These are phyloP conservation scores for Acipenser transmontanus DNA, from an alignment of 2,797 vertebrate species.

Conservation along the genomic window DNA sequence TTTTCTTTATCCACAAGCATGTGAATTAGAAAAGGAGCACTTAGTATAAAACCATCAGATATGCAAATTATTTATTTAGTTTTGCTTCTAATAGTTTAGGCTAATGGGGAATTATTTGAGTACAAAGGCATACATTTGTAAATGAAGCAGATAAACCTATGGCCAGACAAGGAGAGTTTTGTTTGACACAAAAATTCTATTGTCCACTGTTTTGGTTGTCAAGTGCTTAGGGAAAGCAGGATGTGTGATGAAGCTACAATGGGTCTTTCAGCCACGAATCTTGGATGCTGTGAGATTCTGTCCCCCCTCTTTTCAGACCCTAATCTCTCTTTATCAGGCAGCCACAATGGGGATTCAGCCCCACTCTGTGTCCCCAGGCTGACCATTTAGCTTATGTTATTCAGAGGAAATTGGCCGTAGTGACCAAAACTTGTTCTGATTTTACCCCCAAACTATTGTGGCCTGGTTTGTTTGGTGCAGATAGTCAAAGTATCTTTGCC, in stretches of 20 bases:
- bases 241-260: conserved; percentile 78
- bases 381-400: conserved; percentile 48
- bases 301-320: conserved; percentile 71
- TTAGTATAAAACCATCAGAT: conserved; percentile 36
- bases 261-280: conserved; percentile 66
- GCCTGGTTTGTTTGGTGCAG: conserved; percentile 24
- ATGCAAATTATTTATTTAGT: conserved; percentile 69
- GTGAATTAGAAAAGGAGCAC: conserved; percentile 8
- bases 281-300: conserved; percentile 72
- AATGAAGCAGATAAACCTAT: conserved; percentile 73
- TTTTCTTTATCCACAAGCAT: conserved; percentile 13
- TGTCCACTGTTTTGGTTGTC: conserved; percentile 73
- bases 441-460: conserved; percentile 23
- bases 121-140: conserved; percentile 81
- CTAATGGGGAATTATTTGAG: conserved; percentile 68
- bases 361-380: conserved; percentile 49
- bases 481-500: conserved; percentile 31
- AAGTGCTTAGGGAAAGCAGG: conserved; percentile 75
- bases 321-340: conserved; percentile 76
- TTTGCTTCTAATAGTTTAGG: conserved; percentile 56
- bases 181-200: conserved; percentile 81
- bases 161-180: conserved; percentile 74
- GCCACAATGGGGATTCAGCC: conserved; percentile 77
- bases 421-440: conserved; percentile 43
- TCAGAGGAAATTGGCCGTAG: conserved; percentile 52